These are phyloP conservation scores for Blera fallax DNA, from an alignment of 2,888 invertebrate genomes.

Conservation along the genomic window DNA sequence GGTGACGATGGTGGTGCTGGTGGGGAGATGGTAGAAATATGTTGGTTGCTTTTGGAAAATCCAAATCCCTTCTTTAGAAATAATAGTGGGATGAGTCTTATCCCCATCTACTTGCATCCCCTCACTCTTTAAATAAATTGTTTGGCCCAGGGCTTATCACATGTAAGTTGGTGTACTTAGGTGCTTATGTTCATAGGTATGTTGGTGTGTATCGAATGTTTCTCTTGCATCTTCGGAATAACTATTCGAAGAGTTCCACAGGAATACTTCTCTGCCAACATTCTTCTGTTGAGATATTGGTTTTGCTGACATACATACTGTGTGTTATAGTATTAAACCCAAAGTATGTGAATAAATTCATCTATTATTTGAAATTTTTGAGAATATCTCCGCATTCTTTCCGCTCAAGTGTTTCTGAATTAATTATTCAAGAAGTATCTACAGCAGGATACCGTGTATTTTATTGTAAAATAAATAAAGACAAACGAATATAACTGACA, in stretches of 20 bases:
- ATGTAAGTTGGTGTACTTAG: slow-evolving; percentile 63
- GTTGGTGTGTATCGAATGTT: slow-evolving; percentile 4
- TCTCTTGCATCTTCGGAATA: background rate
- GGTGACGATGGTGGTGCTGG: background rate
- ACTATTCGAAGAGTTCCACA: background rate
- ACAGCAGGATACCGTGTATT: no score
- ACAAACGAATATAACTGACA: no score
- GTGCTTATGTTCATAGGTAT: slow-evolving; percentile 36
- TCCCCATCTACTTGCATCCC: background rate
- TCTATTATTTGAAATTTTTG: no score
- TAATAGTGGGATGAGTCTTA: slow-evolving; percentile 48
- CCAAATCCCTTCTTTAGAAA: slow-evolving; percentile 58
- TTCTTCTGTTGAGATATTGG: slow-evolving; percentile 9
- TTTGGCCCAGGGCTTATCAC: slow-evolving; percentile 69
- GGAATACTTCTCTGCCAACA: background rate
- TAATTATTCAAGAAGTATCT: no score
- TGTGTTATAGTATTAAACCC: no score
- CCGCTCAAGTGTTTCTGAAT: no score
- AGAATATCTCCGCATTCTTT: no score
- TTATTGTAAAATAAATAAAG: background rate
- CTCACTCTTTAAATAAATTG: slow-evolving; percentile 62
- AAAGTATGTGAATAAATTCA: no score
- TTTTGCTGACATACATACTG: background rate
- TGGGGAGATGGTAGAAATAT: slow-evolving; percentile 13
- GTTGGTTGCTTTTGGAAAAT: slow-evolving; percentile 52